Base-by-base conservation (phyloP, 37 sponge, comb jelly and placozoan genomes). In the Theonella swinhoei region DNA sequence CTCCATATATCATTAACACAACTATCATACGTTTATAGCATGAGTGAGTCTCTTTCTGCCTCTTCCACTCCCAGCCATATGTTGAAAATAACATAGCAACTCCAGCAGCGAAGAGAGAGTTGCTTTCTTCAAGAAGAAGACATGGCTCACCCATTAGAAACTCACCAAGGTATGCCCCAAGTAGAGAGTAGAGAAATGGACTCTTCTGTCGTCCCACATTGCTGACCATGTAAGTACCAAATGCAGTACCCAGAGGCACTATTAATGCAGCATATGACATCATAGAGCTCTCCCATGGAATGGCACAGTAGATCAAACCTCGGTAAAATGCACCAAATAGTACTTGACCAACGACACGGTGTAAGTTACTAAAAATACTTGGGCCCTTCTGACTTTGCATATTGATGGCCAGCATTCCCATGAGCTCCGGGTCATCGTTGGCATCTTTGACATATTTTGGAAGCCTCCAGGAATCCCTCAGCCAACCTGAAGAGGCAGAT, bases 141-240 rank as follows among this genome's bases (percentile, higher is more conserved):
- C 71, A 77, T 3, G 64, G 1, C 17, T 60, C 42, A 5, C 83
- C 84, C 30, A 86, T 43, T 42, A 91, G 83, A 8, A 91, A 42
- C 72, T 93, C 92, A 3, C 89, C 92, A 25, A 83, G 33, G 73
- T 88, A 90, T 25, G 96, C 90, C 28, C 79, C 72, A 31, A 42
- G 17, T 9, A 92, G 75, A 0, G 87, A 79, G 54, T 84, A 80
- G 38, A 39, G 54, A 69, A 81, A 77, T 3, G 42, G 1, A 23
- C 82, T 54, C 63, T 77, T 67, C 67, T 77, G 75, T 25, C 37
- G 58, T 0, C 97, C 92, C 37, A 89, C 75, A 64, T 93, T 96
- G 73, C 83, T 82, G 3, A 96, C 92, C 62, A 85, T 85, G 78
- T 89, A 96, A 7, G 91, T 78, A 28, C 88, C 94, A 73, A 93